phyloP scores from a whole-genome alignment of 2,888 invertebrate genomes.

The Chymomyza amoena region DNA sequence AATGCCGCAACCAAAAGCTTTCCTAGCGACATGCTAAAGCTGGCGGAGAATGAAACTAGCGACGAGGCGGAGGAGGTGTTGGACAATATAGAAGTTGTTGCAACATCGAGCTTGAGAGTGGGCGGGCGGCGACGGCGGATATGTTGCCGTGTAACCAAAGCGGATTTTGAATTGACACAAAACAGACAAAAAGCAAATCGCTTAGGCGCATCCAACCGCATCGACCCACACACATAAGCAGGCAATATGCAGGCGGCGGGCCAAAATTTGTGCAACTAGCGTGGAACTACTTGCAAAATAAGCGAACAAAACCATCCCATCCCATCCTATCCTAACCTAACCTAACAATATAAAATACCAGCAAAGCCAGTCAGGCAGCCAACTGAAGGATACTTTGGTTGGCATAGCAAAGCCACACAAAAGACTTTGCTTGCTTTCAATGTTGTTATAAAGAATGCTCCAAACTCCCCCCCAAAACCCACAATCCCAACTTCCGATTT shows the following conservation, averaged over 20 bases:
- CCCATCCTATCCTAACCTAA: not conserved
- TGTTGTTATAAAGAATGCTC: not conserved
- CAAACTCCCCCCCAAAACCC: too few relatives aligned
- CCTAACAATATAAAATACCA: conserved; percentile 39
- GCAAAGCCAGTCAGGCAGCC: conserved; percentile 34
- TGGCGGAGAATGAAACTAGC: not conserved
- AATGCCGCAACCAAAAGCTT: conserved; percentile 57
- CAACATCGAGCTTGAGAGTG: not conserved
- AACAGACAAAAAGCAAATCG: conserved; percentile 68
- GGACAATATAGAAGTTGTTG: not conserved
- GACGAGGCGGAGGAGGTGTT: not conserved
- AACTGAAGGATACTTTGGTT: conserved; percentile 54
- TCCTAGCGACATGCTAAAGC: not conserved
- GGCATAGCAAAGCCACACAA: conserved; percentile 67
- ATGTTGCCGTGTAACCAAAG: conserved; percentile 61
- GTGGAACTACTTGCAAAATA: conserved; percentile 30
- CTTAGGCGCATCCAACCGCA: conserved; percentile 67
- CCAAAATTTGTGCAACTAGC: conserved; percentile 59
- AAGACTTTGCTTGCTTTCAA: conserved; percentile 46
- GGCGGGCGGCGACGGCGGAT: conserved; percentile 3
- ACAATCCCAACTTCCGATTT: too few relatives aligned
- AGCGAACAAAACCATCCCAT: conserved; percentile 23
- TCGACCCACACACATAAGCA: conserved; percentile 33
- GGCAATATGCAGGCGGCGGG: conserved; percentile 29
- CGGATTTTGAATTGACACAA: conserved; percentile 73